These are phyloP conservation scores for Dascyllus trimaculatus DNA, from an alignment of 2,113 vertebrate species.

Conservation along the genomic window DNA sequence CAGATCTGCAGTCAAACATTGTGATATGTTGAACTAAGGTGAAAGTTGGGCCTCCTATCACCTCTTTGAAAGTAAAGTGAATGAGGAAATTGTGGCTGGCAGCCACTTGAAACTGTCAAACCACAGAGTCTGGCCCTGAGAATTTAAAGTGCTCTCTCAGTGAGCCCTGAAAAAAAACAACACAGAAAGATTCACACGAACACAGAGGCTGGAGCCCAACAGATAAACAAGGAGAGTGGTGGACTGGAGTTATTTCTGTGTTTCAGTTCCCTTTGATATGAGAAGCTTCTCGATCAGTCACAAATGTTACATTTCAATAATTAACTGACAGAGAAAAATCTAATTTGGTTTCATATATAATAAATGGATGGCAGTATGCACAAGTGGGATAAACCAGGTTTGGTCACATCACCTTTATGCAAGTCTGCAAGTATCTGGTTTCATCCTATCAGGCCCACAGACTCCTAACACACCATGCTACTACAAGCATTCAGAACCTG, in stretches of 20 bases:
- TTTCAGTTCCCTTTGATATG: background rate
- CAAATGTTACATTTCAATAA: background rate
- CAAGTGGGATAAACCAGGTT: too few relatives aligned
- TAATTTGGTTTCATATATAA: background rate
- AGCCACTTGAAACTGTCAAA: conserved; percentile 13
- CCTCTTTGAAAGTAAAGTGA: background rate
- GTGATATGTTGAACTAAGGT: conserved; percentile 2
- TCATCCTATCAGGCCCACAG: too few relatives aligned
- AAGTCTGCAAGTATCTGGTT: too few relatives aligned
- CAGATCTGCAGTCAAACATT: conserved; percentile 21
- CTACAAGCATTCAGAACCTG: too few relatives aligned
- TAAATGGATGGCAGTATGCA: too few relatives aligned
- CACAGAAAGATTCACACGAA: background rate
- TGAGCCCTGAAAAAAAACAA: background rate
- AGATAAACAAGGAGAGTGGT: background rate
- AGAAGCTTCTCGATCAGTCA: background rate
- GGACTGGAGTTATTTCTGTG: too few relatives aligned
- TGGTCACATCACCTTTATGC: too few relatives aligned
- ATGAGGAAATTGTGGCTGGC: conserved; percentile 8
- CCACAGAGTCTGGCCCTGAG: conserved; percentile 6
- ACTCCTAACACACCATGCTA: too few relatives aligned
- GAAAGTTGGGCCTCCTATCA: background rate
- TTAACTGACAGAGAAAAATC: background rate
- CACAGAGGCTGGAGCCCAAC: background rate
- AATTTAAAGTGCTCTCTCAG: conserved; percentile 13